A percentile compares a stretch with the other conserved stretches of the same genome.
Evolutionary conservation across 2,888 invertebrate species (phyloP).

Genomic region (Slavum lentiscoides): DNA sequence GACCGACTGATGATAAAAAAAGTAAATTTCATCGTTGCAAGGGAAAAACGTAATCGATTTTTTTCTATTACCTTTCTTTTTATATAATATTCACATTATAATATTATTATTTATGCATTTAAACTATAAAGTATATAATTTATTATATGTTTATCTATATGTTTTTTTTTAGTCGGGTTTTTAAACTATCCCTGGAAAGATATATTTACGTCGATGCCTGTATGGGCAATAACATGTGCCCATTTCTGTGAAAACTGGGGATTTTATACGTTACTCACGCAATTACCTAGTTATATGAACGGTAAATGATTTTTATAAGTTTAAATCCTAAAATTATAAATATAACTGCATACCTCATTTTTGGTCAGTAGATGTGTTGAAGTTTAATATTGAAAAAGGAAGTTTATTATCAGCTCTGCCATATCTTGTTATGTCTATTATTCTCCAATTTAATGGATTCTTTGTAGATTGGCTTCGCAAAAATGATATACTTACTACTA

Average conservation of each 20-base stretch:
- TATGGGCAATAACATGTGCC: conserved; percentile 81
- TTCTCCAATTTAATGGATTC: conserved; percentile 79
- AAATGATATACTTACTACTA: conserved; percentile 70
- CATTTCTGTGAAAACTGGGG: conserved; percentile 88
- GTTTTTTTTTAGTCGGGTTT: conserved; percentile 4
- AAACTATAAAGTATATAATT: background rate
- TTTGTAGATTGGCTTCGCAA: conserved; percentile 78
- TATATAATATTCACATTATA: background rate
- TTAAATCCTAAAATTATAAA: background rate
- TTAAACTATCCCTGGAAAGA: conserved; percentile 69
- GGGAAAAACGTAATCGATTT: background rate
- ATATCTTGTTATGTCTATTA: conserved; percentile 83
- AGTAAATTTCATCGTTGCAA: background rate
- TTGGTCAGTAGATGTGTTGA: conserved; percentile 68
- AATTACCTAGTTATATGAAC: conserved; percentile 80
- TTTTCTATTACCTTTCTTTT: background rate
- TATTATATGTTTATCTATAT: background rate
- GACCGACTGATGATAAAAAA: conserved; percentile 13
- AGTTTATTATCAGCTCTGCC: conserved; percentile 85
- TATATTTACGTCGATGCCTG: conserved; percentile 75
- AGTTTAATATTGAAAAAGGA: conserved; percentile 75
- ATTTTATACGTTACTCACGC: conserved; percentile 82
- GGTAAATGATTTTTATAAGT: conserved; percentile 62
- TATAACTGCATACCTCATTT: background rate
- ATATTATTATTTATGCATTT: no score